Base-by-base conservation (phyloP, 2,888 invertebrate genomes). In the Nomada ferruginata region DNA sequence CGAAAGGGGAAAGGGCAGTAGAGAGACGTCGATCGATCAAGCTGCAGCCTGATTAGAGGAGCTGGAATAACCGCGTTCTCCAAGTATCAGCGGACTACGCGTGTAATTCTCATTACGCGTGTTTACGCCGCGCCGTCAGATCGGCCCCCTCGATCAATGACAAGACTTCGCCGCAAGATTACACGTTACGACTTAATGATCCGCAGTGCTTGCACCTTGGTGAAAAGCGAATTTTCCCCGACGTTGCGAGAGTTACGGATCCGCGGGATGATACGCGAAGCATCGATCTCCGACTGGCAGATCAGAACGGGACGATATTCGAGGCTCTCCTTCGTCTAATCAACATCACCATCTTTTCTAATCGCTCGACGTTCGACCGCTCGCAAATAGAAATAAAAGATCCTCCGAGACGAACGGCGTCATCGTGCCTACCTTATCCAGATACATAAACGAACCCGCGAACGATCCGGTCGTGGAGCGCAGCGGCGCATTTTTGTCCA, bases 401-500 rank as follows among this genome's bases (percentile, higher is more conserved):
- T 26, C 23, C 3, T 26, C 4, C 23, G 15, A 13, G 57, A 26
- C 26, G 57, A 20, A 26, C 23, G 50, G 13, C 13, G 29, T 3
- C 15, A 9, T 13, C 9, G 42, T 0, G 13, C 18, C n/a, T n/a
- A 3, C 29, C 57, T 9, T n/a, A 36, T 53, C 23, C 47, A 60
- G 65, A 76, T 68, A 69, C 75, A 52, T 26, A 59, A 53, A 75
- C 70, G 44, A 47, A n/a, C 23, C 36, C 59, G 44, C 63, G 50
- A 26, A 9, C n/a, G 9, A 36, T 36, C 26, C 71, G 44, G 42
- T 23, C 61, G 23, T 2, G 42, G 10, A 72, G 11, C 75, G 71
- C 60, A 72, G 71, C 63, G 36, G 52, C 55, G 80, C 18, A 82
- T 82, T 85, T 86, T 82, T 81, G 44, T 83, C 81, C 83, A 86